These are phyloP conservation scores for Ibycter americanus DNA, from an alignment of 2,797 vertebrate species.

Conservation along the genomic window DNA sequence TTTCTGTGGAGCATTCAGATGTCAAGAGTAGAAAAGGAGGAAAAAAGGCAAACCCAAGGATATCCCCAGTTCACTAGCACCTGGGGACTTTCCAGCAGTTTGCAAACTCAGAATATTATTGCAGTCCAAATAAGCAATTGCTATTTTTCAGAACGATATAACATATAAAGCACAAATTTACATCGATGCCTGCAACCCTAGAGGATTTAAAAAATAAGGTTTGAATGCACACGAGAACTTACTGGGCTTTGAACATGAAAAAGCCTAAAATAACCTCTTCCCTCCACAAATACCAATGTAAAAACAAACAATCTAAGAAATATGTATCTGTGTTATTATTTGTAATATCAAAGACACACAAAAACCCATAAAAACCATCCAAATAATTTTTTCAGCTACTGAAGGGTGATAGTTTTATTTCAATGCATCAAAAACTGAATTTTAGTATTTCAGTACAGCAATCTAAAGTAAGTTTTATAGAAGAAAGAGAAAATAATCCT, in stretches of 20 bases:
- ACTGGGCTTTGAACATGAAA: background rate
- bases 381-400: background rate
- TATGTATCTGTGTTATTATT: background rate
- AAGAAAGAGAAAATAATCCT: background rate
- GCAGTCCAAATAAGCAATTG: background rate
- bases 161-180: background rate
- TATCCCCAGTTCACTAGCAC: background rate
- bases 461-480: background rate
- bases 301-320: background rate
- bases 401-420: background rate
- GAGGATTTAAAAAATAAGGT: background rate
- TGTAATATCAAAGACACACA: background rate
- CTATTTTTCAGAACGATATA: background rate
- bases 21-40: background rate
- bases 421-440: background rate
- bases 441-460: background rate
- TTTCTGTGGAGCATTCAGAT: background rate
- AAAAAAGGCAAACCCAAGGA: background rate
- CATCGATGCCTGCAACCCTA: background rate
- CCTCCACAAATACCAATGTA: background rate
- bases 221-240: background rate
- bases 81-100: background rate
- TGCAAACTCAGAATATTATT: background rate
- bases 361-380: background rate
- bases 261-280: background rate